These are phyloP conservation scores for Pseudanteris insignis DNA, from an alignment of 2,888 invertebrate species.

Conservation along the genomic window DNA sequence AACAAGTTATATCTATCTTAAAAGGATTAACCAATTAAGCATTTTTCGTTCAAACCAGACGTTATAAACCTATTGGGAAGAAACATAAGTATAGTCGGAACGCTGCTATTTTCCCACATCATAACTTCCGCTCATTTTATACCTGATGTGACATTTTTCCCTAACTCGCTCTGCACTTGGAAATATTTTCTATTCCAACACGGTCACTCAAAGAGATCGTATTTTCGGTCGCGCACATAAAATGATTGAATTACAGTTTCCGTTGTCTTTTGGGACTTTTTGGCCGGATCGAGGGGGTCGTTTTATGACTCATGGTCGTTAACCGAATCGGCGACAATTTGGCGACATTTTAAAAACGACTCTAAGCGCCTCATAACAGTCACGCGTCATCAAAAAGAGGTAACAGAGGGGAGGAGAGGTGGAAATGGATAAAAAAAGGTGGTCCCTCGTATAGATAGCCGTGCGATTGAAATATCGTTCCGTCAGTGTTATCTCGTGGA, in stretches of 20 bases:
- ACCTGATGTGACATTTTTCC: too few species aligned
- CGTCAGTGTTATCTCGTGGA: constrained; percentile 37
- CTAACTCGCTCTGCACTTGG: too few species aligned
- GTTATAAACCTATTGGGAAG: too few species aligned
- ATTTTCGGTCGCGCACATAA: constrained; percentile 12
- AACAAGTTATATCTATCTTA: constrained; percentile 14
- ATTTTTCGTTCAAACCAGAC: too few species aligned
- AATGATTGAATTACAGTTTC: constrained; percentile 40
- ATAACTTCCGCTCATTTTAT: too few species aligned
- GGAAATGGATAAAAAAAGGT: too few species aligned
- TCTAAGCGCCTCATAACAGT: constrained; percentile 32
- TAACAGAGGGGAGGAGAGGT: constrained; percentile 1
- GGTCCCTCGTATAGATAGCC: constrained; percentile 36
- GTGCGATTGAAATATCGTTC: constrained; percentile 31
- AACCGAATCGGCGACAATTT: constrained; percentile 37
- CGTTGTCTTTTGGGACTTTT: constrained; percentile 36
- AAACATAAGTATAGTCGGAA: too few species aligned
- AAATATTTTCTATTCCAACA: too few species aligned
- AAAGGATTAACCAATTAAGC: background rate
- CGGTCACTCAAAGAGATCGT: too few species aligned
- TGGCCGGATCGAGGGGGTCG: constrained; percentile 7
- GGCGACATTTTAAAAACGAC: constrained; percentile 31
- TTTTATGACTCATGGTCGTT: constrained; percentile 32
- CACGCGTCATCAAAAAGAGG: constrained; percentile 25
- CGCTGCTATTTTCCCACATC: too few species aligned